phyloP scores from a whole-genome alignment of 2,797 vertebrate genomes.

The Spondyliosoma cantharus region DNA sequence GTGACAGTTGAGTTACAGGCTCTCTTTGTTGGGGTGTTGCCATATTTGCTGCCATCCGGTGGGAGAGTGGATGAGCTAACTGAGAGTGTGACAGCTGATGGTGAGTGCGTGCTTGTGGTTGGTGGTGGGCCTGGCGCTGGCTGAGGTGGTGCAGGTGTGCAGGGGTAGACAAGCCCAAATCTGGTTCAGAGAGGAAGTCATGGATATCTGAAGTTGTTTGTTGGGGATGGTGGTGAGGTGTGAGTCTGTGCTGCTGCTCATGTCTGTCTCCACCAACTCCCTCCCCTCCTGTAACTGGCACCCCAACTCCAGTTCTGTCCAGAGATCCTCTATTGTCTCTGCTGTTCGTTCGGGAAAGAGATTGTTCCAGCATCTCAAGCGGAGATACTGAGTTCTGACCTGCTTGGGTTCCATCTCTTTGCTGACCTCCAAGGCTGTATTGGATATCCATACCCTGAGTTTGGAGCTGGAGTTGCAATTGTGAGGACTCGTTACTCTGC shows the following conservation, averaged over 20 bases:
- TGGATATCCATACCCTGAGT: slow-evolving; percentile 84
- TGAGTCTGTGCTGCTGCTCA: slow-evolving; percentile 76
- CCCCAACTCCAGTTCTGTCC: slow-evolving; percentile 70
- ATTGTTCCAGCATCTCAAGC: slow-evolving; percentile 83
- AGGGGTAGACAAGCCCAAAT: slow-evolving; percentile 76
- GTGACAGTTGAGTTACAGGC: slow-evolving; percentile 75
- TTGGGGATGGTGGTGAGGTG: slow-evolving; percentile 78
- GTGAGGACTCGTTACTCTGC: slow-evolving; percentile 80
- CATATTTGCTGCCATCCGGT: slow-evolving; percentile 67
- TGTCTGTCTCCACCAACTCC: slow-evolving; percentile 72
- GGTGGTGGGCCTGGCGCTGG: slow-evolving; percentile 73
- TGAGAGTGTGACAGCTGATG: slow-evolving; percentile 77
- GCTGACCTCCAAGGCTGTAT: slow-evolving; percentile 76
- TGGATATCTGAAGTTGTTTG: slow-evolving; percentile 79
- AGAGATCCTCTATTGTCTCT: slow-evolving; percentile 70
- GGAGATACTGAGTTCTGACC: slow-evolving; percentile 83
- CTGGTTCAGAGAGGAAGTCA: slow-evolving; percentile 82
- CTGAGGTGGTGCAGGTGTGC: slow-evolving; percentile 82
- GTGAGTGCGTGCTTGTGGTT: slow-evolving; percentile 76
- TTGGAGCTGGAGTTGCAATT: slow-evolving; percentile 87
- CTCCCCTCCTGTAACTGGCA: slow-evolving; percentile 64
- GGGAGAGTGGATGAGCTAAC: slow-evolving; percentile 65
- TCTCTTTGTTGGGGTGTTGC: slow-evolving; percentile 73
- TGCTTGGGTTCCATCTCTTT: slow-evolving; percentile 74
- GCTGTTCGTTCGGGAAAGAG: slow-evolving; percentile 78